These are phyloP conservation scores for Microcebus ravelobensis DNA, from an alignment of 2,113 vertebrate genomes.

Conservation along the genomic window DNA sequence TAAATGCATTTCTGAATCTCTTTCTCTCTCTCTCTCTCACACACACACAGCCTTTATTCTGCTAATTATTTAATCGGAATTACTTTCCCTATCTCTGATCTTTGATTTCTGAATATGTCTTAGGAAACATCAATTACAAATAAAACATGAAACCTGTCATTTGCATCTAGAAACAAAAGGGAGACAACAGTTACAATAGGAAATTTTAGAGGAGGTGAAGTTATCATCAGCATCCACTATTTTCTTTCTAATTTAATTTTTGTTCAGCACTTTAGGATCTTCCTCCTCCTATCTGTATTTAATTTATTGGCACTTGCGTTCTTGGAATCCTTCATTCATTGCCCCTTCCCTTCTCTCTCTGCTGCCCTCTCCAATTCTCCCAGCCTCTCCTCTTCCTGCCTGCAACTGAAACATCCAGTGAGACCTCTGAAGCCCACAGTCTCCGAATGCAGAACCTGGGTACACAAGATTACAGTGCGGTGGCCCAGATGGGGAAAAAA, in stretches of 20 bases:
- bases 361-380: background rate
- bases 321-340: background rate
- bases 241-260: constrained; percentile 12
- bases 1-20: background rate
- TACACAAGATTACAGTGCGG: background rate
- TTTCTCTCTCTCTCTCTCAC: background rate
- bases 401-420: constrained; percentile 63
- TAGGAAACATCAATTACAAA: background rate
- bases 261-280: background rate
- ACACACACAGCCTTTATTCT: background rate
- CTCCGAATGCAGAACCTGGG: background rate
- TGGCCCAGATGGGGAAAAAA: constrained; percentile 87
- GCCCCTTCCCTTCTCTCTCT: background rate
- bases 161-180: constrained; percentile 36
- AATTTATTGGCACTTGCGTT: background rate
- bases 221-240: background rate
- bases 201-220: background rate
- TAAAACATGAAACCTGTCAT: background rate
- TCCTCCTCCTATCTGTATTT: background rate
- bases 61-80: background rate
- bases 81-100: background rate
- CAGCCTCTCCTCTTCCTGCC: background rate
- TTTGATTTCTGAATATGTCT: background rate
- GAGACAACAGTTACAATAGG: background rate
- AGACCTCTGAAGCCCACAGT: background rate